Conservation (phyloP, 2,113 vertebrate genomes). For the Gopherus flavomarginatus region DNA sequence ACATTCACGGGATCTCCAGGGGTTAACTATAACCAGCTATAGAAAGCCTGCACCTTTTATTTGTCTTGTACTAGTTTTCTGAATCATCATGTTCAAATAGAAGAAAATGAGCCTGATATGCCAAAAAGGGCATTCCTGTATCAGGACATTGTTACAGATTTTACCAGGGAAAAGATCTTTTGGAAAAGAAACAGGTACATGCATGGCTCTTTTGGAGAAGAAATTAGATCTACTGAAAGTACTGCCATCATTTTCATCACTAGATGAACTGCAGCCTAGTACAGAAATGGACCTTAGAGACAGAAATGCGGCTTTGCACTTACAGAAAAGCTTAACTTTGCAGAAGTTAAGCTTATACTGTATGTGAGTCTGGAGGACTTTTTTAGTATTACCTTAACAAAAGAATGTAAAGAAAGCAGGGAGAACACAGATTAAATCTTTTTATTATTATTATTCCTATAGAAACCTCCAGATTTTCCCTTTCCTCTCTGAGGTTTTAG, state of each 20-base stretch:
- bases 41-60: constrained; percentile 16
- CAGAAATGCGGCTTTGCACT: background rate
- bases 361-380: background rate
- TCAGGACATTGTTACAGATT: background rate
- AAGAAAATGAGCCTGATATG: background rate
- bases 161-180: background rate
- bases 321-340: background rate
- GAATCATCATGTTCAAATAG: constrained; percentile 61
- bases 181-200: background rate
- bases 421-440: constrained; percentile 28
- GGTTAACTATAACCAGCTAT: constrained; percentile 48
- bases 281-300: background rate
- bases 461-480: background rate
- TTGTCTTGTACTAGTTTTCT: constrained; percentile 49
- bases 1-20: background rate
- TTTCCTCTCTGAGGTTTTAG: constrained; percentile 3
- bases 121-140: constrained; percentile 10
- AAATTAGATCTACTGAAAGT: background rate
- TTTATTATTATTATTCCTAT: too few relatives aligned
- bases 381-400: background rate
- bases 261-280: background rate
- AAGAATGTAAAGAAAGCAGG: constrained; percentile 41
- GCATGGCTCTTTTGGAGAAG: background rate
- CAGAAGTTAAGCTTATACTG: background rate
- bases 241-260: background rate